Evolutionary conservation across 2,113 vertebrate genomes (phyloP).

Genomic region (Cyrtonyx montezumae): DNA sequence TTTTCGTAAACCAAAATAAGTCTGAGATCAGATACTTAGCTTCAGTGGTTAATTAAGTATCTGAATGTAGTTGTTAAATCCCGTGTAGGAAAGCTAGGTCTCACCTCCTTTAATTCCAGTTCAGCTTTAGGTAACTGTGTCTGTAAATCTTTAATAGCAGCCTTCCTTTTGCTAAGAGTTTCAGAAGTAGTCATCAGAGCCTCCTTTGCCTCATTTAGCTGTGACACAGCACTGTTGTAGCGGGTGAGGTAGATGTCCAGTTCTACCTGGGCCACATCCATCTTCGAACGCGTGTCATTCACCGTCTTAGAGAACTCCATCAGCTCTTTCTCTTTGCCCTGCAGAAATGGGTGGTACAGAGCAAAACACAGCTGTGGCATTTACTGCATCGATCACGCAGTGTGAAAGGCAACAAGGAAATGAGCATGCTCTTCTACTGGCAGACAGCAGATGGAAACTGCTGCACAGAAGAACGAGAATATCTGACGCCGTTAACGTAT

Average conservation of each 20-base stretch:
- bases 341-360: neutral
- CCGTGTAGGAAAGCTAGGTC: neutral
- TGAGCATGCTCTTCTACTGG: rapidly evolving
- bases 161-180: slow-evolving; percentile 85
- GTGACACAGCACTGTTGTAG: slow-evolving; percentile 87
- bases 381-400: neutral
- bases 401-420: neutral
- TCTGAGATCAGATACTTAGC: neutral
- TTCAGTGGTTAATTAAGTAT: neutral
- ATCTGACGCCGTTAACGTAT: neutral
- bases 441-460: neutral
- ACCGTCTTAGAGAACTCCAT: slow-evolving; percentile 90
- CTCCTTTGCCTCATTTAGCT: slow-evolving; percentile 85
- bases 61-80: neutral
- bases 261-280: slow-evolving; percentile 91
- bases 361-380: neutral
- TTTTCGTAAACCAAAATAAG: neutral
- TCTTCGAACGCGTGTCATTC: slow-evolving; percentile 88
- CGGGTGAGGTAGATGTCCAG: slow-evolving; percentile 92
- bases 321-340: slow-evolving; percentile 92
- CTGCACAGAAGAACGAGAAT: neutral
- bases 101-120: slow-evolving; percentile 86
- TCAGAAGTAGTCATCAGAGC: slow-evolving; percentile 79
- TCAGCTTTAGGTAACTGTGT: slow-evolving; percentile 83
- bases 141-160: slow-evolving; percentile 83